Evolutionary conservation across 2,797 vertebrate species (phyloP).

Genomic region (Hybognathus amarus): DNA sequence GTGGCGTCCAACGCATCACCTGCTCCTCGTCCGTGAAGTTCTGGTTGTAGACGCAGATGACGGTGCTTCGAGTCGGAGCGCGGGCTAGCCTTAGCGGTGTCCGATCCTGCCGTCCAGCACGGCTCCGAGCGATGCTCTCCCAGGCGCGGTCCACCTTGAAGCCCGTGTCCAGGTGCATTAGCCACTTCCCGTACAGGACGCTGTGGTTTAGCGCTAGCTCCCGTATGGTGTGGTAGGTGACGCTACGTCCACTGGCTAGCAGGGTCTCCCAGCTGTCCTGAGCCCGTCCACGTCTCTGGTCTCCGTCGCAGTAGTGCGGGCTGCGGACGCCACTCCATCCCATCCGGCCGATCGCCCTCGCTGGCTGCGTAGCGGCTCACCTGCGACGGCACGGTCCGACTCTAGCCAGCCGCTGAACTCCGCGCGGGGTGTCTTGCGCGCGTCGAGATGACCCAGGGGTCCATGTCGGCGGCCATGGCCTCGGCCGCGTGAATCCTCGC

Average conservation of each 20-base stretch:
- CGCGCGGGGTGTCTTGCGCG: constrained; percentile 78
- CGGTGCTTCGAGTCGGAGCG: constrained; percentile 75
- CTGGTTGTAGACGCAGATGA: constrained; percentile 87
- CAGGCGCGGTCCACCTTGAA: constrained; percentile 92
- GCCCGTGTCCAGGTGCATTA: constrained; percentile 87
- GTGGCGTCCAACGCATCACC: constrained; percentile 79
- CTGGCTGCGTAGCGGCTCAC: constrained; percentile 81
- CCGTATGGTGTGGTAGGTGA: constrained; percentile 81
- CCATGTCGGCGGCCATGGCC: constrained; percentile 91
- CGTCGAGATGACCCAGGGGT: constrained; percentile 89
- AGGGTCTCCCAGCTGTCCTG: constrained; percentile 89
- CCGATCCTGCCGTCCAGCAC: constrained; percentile 81
- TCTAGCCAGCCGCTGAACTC: constrained; percentile 88
- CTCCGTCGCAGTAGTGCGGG: constrained; percentile 67
- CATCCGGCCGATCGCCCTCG: constrained; percentile 75
- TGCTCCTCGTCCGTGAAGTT: constrained; percentile 87
- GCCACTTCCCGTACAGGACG: constrained; percentile 88
- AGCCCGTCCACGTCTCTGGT: constrained; percentile 76
- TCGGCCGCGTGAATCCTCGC: constrained; percentile 84
- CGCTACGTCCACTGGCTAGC: constrained; percentile 75
- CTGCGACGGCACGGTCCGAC: constrained; percentile 86
- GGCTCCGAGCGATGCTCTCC: constrained; percentile 84
- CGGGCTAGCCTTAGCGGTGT: constrained; percentile 84
- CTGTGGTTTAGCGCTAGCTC: constrained; percentile 87
- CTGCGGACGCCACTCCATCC: constrained; percentile 87